Conservation (phyloP, 2,888 invertebrate genomes). For the Perdita meconis region DNA sequence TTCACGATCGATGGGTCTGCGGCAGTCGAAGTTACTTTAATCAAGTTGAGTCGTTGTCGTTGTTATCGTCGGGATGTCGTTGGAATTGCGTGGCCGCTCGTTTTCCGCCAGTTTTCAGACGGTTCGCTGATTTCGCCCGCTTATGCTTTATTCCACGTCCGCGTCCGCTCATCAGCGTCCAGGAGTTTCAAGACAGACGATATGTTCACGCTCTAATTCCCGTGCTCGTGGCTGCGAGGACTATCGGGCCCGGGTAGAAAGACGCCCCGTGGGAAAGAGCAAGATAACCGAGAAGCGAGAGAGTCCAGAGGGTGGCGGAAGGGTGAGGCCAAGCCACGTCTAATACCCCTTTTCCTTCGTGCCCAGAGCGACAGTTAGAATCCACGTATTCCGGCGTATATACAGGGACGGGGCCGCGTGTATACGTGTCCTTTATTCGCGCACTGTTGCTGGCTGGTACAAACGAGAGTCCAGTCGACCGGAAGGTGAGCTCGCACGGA, state of each 20-base stretch:
- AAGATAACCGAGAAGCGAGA: too few species aligned
- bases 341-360: constrained; percentile 52
- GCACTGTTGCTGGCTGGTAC: constrained; percentile 35
- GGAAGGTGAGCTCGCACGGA: constrained; percentile 57
- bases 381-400: constrained; percentile 48
- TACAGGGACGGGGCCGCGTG: constrained; percentile 18
- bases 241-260: constrained; percentile 3
- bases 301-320: neutral
- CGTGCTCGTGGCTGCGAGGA: constrained; percentile 41
- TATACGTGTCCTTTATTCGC: constrained; percentile 50
- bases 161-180: constrained; percentile 55
- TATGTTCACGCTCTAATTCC: constrained; percentile 71
- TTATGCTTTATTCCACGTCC: constrained; percentile 55
- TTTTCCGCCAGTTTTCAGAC: constrained; percentile 4
- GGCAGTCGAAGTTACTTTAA: constrained; percentile 14
- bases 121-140: constrained; percentile 3
- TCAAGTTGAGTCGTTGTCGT: neutral
- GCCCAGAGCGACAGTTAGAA: constrained; percentile 58
- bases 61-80: too few species aligned
- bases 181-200: constrained; percentile 45
- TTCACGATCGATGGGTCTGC: constrained; percentile 24
- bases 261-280: neutral
- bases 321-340: constrained; percentile 15
- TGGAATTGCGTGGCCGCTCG: constrained; percentile 7
- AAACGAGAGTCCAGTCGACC: constrained; percentile 66